Conservation (phyloP, 2,797 vertebrate species). For the Oreochromis grahami region DNA sequence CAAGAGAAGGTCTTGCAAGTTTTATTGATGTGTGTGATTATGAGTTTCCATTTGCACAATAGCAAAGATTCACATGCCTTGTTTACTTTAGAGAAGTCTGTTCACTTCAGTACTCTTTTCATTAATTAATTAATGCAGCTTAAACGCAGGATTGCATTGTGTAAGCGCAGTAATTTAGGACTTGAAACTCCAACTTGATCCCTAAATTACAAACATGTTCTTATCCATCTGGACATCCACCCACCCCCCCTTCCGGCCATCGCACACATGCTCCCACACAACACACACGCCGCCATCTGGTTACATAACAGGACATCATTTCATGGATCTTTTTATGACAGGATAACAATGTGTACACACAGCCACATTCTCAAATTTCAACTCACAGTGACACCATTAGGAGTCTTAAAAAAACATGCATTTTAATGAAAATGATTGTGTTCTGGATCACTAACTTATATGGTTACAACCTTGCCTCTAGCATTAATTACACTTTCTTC, state of each 20-base stretch:
- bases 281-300: conserved; percentile 41
- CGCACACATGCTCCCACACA: not conserved
- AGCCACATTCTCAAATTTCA: not conserved
- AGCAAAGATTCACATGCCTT: not conserved
- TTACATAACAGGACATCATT: conserved; percentile 15
- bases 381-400: not conserved
- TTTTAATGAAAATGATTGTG: not conserved
- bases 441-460: not conserved
- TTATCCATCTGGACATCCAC: conserved; percentile 30
- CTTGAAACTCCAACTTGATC: conserved; percentile 3
- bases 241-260: not conserved
- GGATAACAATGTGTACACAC: not conserved
- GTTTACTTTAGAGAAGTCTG: not conserved
- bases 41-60: not conserved
- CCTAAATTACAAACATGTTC: conserved; percentile 13
- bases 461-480: not conserved
- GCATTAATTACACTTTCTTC: not conserved
- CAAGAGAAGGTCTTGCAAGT: not conserved
- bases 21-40: not conserved
- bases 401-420: not conserved
- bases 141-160: not conserved
- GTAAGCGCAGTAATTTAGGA: not conserved
- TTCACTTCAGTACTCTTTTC: not conserved
- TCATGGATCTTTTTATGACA: conserved; percentile 1
- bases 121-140: not conserved